Percentiles rank a stretch among this genome's conserved stretches.
Conservation (phyloP, 2,888 invertebrate species). For the Stenichneumon culpator region DNA sequence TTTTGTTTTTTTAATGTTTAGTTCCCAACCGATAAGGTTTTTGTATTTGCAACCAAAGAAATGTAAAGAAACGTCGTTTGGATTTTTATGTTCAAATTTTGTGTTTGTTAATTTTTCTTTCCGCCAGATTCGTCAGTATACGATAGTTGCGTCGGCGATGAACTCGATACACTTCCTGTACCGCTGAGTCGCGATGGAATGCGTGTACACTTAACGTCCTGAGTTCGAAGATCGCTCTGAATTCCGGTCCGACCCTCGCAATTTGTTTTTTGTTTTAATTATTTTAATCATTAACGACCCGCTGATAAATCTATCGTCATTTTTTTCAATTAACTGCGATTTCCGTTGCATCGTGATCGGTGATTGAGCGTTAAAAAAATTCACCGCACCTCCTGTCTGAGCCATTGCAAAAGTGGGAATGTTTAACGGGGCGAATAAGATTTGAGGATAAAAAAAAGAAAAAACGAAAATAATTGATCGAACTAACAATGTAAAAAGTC, state of each 20-base stretch:
- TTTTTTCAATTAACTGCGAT: slow-evolving; percentile 35
- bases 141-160: slow-evolving; percentile 18
- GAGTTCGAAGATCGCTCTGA: background rate
- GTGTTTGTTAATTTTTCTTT: slow-evolving; percentile 8
- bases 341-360: slow-evolving; percentile 10
- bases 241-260: background rate
- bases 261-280: slow-evolving; percentile 6
- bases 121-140: slow-evolving; percentile 27
- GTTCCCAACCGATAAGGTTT: background rate
- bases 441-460: slow-evolving; percentile 10
- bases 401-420: slow-evolving; percentile 31
- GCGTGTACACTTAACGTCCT: background rate
- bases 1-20: slow-evolving; percentile 1
- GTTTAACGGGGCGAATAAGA: slow-evolving; percentile 33
- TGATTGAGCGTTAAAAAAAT: background rate
- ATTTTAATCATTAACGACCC: slow-evolving; percentile 15
- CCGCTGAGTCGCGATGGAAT: slow-evolving; percentile 4
- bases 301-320: slow-evolving; percentile 33
- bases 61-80: background rate
- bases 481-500: slow-evolving; percentile 54
- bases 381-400: slow-evolving; percentile 12
- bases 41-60: slow-evolving; percentile 1
- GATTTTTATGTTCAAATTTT: background rate
- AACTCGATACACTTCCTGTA: background rate
- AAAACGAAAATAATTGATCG: slow-evolving; percentile 9